phyloP scores from a whole-genome alignment of 2,113 vertebrate species.

The Tinamus guttatus region DNA sequence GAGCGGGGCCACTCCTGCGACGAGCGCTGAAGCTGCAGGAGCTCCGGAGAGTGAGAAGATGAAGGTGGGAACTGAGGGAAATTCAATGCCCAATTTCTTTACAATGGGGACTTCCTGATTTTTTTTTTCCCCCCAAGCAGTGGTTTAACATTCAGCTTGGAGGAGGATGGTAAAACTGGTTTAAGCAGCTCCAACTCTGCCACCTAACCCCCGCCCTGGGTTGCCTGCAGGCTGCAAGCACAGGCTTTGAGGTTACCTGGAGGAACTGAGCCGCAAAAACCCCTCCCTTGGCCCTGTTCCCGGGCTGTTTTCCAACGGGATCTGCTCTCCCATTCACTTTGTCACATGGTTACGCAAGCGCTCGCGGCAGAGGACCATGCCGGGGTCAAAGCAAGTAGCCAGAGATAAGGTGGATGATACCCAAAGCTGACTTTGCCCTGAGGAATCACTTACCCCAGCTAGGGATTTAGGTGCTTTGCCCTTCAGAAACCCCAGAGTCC shows the following conservation, averaged over 20 bases:
- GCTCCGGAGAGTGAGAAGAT: constrained; percentile 39
- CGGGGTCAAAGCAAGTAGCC: not conserved
- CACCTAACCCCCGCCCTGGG: not conserved
- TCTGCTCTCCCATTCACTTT: not conserved
- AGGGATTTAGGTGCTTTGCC: not conserved
- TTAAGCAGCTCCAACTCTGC: constrained; percentile 27
- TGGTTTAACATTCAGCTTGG: not conserved
- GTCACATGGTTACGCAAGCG: not conserved
- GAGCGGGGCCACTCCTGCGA: not conserved
- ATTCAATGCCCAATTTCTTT: constrained; percentile 16
- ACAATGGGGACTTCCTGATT: not conserved
- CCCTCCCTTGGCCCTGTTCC: not conserved
- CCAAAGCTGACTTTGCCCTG: not conserved
- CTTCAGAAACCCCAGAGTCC: constrained; percentile 11
- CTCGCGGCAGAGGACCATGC: not conserved
- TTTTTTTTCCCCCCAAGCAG: not conserved
- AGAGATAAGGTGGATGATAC: not conserved
- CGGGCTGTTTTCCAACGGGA: constrained; percentile 46
- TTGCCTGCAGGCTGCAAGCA: not conserved
- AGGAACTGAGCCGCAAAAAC: not conserved
- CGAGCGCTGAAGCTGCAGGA: not conserved
- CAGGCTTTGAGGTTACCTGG: not conserved
- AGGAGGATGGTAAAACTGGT: constrained; percentile 38
- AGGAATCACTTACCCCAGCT: not conserved
- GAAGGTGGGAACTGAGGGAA: constrained; percentile 10